phyloP scores from a whole-genome alignment of 2,113 vertebrate genomes.

The Azemiops feae region DNA sequence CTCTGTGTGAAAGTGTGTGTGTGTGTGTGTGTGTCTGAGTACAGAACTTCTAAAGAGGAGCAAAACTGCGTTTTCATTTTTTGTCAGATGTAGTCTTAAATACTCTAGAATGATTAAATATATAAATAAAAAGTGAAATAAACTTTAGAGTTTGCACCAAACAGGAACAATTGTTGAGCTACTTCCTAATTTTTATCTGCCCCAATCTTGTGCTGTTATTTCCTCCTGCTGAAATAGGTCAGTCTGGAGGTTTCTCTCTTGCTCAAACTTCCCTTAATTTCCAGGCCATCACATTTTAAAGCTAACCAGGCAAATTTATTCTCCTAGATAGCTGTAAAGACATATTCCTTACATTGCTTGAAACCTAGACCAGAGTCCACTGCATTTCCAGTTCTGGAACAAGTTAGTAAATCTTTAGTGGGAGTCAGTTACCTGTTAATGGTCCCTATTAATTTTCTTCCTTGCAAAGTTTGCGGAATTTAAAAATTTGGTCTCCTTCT shows the following conservation, averaged over 20 bases:
- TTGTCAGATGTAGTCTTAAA: conserved; percentile 79
- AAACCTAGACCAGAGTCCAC: neutral
- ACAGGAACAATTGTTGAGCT: conserved; percentile 69
- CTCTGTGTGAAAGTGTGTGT: conserved; percentile 66
- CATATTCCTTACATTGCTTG: neutral
- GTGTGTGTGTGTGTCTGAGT: conserved; percentile 71
- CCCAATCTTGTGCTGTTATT: neutral
- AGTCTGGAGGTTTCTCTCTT: neutral
- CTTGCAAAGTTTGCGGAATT: neutral
- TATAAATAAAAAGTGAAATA: conserved; percentile 82
- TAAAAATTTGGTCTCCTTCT: too few species aligned
- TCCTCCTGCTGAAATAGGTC: neutral
- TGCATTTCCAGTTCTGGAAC: neutral
- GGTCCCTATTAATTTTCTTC: neutral
- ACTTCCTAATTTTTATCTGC: conserved; percentile 27
- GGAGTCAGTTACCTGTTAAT: neutral
- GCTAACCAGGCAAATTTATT: neutral
- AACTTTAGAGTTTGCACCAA: conserved; percentile 76
- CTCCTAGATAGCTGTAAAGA: neutral
- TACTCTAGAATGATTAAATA: conserved; percentile 82
- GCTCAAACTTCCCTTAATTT: neutral
- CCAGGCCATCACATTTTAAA: neutral
- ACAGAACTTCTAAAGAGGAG: conserved; percentile 72
- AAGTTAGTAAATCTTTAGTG: neutral
- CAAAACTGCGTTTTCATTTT: conserved; percentile 73